phyloP scores from a whole-genome alignment of 37 sponge, comb jelly and placozoan genomes.

The Halisarca cf. caerulea region DNA sequence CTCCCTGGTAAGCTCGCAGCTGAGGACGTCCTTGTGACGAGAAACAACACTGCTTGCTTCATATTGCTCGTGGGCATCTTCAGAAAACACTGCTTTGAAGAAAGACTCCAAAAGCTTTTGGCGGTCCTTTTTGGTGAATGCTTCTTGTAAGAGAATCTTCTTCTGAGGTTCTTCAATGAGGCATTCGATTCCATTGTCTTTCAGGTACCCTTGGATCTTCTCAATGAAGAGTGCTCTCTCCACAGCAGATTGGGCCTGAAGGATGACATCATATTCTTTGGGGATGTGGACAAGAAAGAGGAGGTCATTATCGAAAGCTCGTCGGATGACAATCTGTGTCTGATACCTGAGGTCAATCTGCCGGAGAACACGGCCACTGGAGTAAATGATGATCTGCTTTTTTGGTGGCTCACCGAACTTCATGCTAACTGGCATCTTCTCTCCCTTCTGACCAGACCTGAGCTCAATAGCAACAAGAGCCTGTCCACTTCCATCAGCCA shows the following conservation, averaged over 20 bases:
- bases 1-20: conserved; percentile 76
- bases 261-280: conserved; percentile 73
- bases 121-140: conserved; percentile 75
- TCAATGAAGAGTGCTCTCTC: conserved; percentile 62
- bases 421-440: conserved; percentile 58
- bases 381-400: conserved; percentile 53
- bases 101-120: conserved; percentile 82
- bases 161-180: conserved; percentile 60
- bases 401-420: conserved; percentile 61
- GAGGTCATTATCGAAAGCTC: conserved; percentile 53
- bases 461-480: conserved; percentile 57
- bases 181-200: conserved; percentile 48
- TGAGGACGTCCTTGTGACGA: conserved; percentile 43
- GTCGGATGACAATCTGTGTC: conserved; percentile 38
- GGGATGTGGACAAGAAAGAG: conserved; percentile 64
- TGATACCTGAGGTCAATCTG: conserved; percentile 68
- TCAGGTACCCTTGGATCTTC: conserved; percentile 58
- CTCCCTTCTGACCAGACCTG: conserved; percentile 56
- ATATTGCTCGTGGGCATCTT: conserved; percentile 35
- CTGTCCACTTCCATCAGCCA: conserved; percentile 55
- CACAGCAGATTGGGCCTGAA: conserved; percentile 32
- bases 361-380: conserved; percentile 40
- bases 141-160: conserved; percentile 36
- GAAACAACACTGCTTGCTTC: conserved; percentile 13
- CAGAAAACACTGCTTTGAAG: conserved; percentile 83